phyloP scores from a whole-genome alignment of 2,888 invertebrate genomes.

The Antheraea yamamai region DNA sequence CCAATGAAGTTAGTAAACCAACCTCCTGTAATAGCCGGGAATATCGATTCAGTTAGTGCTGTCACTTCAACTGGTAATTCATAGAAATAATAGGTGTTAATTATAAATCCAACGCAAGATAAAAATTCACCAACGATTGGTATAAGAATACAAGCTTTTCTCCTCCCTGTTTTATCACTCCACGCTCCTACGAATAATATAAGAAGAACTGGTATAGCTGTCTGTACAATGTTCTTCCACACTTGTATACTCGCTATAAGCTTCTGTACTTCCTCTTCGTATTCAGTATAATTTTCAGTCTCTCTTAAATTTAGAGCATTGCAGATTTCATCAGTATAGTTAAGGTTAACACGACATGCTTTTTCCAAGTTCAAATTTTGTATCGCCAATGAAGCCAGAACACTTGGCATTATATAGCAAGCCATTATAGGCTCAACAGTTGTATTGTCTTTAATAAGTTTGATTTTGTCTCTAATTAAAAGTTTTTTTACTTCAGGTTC shows the following conservation, averaged over 20 bases:
- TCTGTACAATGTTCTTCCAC: slow-evolving; percentile 93
- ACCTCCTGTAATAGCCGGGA: slow-evolving; percentile 91
- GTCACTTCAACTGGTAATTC: slow-evolving; percentile 90
- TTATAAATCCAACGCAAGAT: slow-evolving; percentile 88
- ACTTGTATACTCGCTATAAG: slow-evolving; percentile 89
- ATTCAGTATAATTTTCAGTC: slow-evolving; percentile 82
- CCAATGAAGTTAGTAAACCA: slow-evolving; percentile 95
- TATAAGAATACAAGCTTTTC: slow-evolving; percentile 90
- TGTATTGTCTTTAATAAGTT: slow-evolving; percentile 75
- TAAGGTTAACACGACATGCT: slow-evolving; percentile 91
- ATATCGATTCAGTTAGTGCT: slow-evolving; percentile 89
- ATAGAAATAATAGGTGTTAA: slow-evolving; percentile 90
- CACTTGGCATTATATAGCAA: slow-evolving; percentile 85
- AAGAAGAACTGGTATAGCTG: slow-evolving; percentile 89
- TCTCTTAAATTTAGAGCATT: slow-evolving; percentile 87
- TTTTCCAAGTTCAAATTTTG: slow-evolving; percentile 88
- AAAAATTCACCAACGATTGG: slow-evolving; percentile 91
- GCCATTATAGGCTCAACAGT: slow-evolving; percentile 89
- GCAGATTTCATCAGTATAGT: slow-evolving; percentile 86
- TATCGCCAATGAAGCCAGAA: slow-evolving; percentile 87
- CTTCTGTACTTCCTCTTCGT: slow-evolving; percentile 85
- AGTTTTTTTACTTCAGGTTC: slow-evolving; percentile 43
- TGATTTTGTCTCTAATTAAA: slow-evolving; percentile 56
- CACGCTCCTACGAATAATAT: slow-evolving; percentile 92
- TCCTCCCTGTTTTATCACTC: slow-evolving; percentile 86